Base-by-base conservation (phyloP, 1,140 invertebrate species). In the Conus betulinus region DNA sequence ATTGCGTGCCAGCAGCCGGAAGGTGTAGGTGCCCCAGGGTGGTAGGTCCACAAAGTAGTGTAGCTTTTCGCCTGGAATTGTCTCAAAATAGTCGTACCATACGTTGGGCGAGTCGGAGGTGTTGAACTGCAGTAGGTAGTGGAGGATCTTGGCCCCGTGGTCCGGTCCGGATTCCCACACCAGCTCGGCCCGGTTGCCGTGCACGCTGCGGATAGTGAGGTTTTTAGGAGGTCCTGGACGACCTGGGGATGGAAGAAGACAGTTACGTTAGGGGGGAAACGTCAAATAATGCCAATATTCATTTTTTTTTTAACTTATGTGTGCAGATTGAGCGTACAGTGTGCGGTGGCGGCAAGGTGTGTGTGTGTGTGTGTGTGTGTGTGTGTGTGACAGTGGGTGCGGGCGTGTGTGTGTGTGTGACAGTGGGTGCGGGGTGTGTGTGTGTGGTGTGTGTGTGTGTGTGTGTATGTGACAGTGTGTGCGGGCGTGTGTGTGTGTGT, bases 91-190 rank as follows among this genome's bases (percentile, higher is more conserved):
- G 74, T 90, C 90, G 86, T 91, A 97, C 99, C 99, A 99, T 0
- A 97, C 96, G 94, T 98, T 98, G 0, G 98, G 98, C 25, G 98
- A 98, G 94, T 99, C 99, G 63, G 97, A 97, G 0, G 99, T 99
- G 94, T 99, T 99, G 94, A 97, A 98, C 94, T 99, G 98, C 89
- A 99, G 98, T 15, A 97, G 97, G 94, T 98, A 99, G 88, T 97
- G 96, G 0, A 98, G 96, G 93, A 99, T 99, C 7, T 98, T 97
- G 5, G 98, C 97, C 87, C 98, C 97, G 95, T 99, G 99, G 94
- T 92, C 87, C 55, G 88, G 98, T 97, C 96, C 97, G 97, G 5
- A 98, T 97, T 91, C 99, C 90, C 96, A 96, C 7, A 96, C 98
- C 88, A 97, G 97, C 88, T 96, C 96, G 8, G 96, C 96, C 90